phyloP scores from a whole-genome alignment of 2,888 invertebrate genomes.

The Falcaria lacertinaria region DNA sequence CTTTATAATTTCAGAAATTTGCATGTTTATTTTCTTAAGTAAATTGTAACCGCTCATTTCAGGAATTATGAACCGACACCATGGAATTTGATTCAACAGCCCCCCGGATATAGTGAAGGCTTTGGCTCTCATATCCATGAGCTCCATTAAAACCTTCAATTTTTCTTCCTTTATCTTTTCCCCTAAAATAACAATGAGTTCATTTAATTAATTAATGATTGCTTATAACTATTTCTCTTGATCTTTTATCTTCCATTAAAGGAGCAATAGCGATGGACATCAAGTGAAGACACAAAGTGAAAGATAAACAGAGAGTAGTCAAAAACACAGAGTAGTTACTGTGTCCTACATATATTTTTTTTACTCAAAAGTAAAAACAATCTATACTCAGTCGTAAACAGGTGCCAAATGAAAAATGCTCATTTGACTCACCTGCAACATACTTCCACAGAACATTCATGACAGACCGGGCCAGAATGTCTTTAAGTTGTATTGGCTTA shows the following conservation, averaged over 20 bases:
- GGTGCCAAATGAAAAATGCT: too few species aligned
- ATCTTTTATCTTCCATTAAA: too few species aligned
- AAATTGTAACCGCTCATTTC: slow-evolving; percentile 81
- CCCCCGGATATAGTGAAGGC: slow-evolving; percentile 84
- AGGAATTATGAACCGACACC: slow-evolving; percentile 82
- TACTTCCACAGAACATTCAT: slow-evolving; percentile 85
- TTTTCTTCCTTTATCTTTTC: slow-evolving; percentile 80
- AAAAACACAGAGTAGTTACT: too few species aligned
- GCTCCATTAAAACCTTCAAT: slow-evolving; percentile 45
- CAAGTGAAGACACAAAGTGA: too few species aligned
- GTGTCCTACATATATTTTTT: too few species aligned
- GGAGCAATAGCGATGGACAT: too few species aligned
- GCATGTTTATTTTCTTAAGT: slow-evolving; percentile 67
- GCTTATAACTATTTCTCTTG: too few species aligned
- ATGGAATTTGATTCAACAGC: slow-evolving; percentile 83
- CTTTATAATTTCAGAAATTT: slow-evolving; percentile 77
- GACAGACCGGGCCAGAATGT: slow-evolving; percentile 80
- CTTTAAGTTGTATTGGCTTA: slow-evolving; percentile 68
- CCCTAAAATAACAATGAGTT: slow-evolving; percentile 40
- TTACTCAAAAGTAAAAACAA: too few species aligned
- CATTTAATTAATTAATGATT: not conserved
- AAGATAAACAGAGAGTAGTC: too few species aligned
- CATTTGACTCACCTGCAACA: slow-evolving; percentile 84
- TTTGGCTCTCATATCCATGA: slow-evolving; percentile 51
- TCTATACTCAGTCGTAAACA: too few species aligned